Percentiles rank a stretch among this genome's conserved stretches.
These are phyloP conservation scores for Aphidius gifuensis DNA, from an alignment of 1,140 invertebrate genomes.

Conservation along the genomic window DNA sequence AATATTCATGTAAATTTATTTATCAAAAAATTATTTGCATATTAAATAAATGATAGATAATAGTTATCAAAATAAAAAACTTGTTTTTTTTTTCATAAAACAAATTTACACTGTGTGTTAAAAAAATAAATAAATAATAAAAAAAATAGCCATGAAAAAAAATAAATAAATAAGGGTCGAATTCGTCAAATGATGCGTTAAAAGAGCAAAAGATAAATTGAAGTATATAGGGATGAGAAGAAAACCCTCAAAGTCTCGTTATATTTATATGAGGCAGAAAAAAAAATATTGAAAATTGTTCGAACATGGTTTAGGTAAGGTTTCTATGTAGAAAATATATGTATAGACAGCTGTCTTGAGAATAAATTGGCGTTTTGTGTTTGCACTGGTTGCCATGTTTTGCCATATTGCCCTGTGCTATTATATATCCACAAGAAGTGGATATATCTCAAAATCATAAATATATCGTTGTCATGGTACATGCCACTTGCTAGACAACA, in stretches of 20 bases:
- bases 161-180: conserved; percentile 5
- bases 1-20: too few species aligned
- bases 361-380: conserved; percentile 31
- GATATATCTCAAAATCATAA: too few species aligned
- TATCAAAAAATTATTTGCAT: too few species aligned
- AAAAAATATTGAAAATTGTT: conserved; percentile 22
- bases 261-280: conserved; percentile 31
- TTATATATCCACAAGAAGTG: too few species aligned
- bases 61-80: too few species aligned
- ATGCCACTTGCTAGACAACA: too few species aligned
- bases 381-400: conserved; percentile 30
- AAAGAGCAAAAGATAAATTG: conserved; percentile 28
- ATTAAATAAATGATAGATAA: too few species aligned
- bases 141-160: neutral
- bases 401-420: neutral
- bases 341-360: too few species aligned
- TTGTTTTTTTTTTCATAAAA: too few species aligned
- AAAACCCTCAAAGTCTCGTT: conserved; percentile 30
- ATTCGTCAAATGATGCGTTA: conserved; percentile 8
- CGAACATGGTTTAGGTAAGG: neutral
- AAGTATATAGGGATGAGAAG: conserved; percentile 35
- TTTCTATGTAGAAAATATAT: neutral
- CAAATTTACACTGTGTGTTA: too few species aligned
- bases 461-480: too few species aligned
- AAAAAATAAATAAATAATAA: too few species aligned